Evolutionary conservation across 2,113 vertebrate species (phyloP).

Genomic region (Petaurus breviceps): DNA sequence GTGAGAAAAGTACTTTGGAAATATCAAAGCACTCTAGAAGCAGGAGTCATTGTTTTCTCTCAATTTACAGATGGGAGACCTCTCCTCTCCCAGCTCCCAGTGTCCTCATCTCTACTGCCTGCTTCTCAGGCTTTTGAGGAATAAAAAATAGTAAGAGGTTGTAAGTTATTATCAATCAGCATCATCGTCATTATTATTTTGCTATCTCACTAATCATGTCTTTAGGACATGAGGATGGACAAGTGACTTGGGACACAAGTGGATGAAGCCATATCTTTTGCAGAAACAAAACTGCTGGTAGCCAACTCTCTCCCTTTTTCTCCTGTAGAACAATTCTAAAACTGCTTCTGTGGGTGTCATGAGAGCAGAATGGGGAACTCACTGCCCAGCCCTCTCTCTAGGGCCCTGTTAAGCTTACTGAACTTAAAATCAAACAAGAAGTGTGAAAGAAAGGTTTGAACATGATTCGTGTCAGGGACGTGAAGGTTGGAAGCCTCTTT

Average conservation of each 20-base stretch:
- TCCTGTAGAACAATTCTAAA: conserved; percentile 83
- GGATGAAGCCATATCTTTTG: background rate
- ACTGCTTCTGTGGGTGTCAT: conserved; percentile 82
- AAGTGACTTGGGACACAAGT: conserved; percentile 25
- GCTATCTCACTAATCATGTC: background rate
- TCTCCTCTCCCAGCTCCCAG: background rate
- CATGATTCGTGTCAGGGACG: conserved; percentile 83
- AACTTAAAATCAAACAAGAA: conserved; percentile 89
- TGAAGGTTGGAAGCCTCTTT: conserved; percentile 85
- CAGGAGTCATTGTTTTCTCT: background rate
- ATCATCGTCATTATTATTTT: background rate
- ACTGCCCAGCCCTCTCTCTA: conserved; percentile 85
- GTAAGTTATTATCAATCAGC: background rate
- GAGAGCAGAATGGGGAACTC: conserved; percentile 85
- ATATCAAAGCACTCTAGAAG: background rate
- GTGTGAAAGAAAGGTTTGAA: conserved; percentile 88
- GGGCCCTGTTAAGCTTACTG: conserved; percentile 88
- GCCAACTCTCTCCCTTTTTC: conserved; percentile 59
- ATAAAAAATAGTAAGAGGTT: background rate
- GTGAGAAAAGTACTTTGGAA: background rate
- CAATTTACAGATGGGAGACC: background rate
- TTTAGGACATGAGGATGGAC: conserved; percentile 38
- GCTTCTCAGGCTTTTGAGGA: background rate
- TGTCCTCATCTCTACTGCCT: background rate
- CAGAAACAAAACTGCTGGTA: conserved; percentile 39